Percentiles rank a stretch among this genome's conserved stretches.
phyloP scores from a whole-genome alignment of 2,888 invertebrate species.

The Asteroscopus sphinx region DNA sequence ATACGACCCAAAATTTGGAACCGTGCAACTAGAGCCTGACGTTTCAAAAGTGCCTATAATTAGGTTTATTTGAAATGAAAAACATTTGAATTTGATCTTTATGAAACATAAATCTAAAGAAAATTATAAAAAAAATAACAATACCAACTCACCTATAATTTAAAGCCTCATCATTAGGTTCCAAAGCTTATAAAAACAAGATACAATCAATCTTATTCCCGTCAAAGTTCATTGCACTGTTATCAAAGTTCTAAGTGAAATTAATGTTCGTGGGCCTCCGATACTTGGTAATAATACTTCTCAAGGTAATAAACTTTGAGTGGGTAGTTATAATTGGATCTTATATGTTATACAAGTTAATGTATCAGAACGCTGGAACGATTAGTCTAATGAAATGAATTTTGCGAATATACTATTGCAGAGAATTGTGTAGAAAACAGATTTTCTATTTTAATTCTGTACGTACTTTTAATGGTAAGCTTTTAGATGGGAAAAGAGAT shows the following conservation, averaged over 20 bases:
- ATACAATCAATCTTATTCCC: slow-evolving; percentile 39
- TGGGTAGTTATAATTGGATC: slow-evolving; percentile 23
- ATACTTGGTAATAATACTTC: slow-evolving; percentile 24
- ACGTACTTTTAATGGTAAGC: slow-evolving; percentile 17
- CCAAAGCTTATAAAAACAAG: slow-evolving; percentile 24
- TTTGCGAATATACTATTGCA: neutral
- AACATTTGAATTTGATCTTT: too few species aligned
- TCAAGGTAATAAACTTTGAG: slow-evolving; percentile 45
- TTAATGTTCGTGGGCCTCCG: slow-evolving; percentile 34
- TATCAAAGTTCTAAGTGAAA: slow-evolving; percentile 49
- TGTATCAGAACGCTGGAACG: slow-evolving; percentile 3
- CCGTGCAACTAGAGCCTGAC: too few species aligned
- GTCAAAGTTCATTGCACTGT: slow-evolving; percentile 50
- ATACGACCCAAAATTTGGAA: too few species aligned
- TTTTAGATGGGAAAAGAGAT: neutral
- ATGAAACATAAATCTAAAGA: too few species aligned
- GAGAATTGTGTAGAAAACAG: neutral
- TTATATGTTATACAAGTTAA: slow-evolving; percentile 17
- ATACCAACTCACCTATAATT: slow-evolving; percentile 15
- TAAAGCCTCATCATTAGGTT: slow-evolving; percentile 4
- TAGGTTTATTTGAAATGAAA: too few species aligned
- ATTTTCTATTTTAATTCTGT: slow-evolving; percentile 8
- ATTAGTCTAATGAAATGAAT: slow-evolving; percentile 4
- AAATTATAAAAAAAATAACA: slow-evolving; percentile 19
- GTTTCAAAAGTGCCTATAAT: too few species aligned